Percentiles rank a stretch among this genome's conserved stretches.
These are phyloP conservation scores for Danio aesculapii DNA, from an alignment of 2,797 vertebrate genomes.

Conservation along the genomic window DNA sequence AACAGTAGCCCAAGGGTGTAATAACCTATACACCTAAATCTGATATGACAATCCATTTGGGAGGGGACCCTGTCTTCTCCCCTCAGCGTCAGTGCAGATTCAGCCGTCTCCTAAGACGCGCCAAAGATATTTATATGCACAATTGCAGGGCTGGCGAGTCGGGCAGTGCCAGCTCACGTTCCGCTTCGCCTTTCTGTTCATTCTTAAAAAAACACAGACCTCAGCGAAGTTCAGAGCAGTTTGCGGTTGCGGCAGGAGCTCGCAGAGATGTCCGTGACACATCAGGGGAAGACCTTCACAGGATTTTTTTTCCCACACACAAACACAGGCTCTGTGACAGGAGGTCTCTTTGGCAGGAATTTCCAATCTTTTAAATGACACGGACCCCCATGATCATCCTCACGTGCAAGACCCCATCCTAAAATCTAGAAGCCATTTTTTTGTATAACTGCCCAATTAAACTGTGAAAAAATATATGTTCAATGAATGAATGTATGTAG, in stretches of 20 bases:
- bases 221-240: constrained; percentile 69
- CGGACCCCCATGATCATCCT: not conserved
- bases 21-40: constrained; percentile 88
- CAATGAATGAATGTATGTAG: not conserved
- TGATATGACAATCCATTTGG: constrained; percentile 88
- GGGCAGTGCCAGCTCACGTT: constrained; percentile 74
- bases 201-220: constrained; percentile 77
- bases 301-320: not conserved
- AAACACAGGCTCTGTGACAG: not conserved
- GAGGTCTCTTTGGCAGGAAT: not conserved
- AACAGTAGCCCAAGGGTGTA: constrained; percentile 86
- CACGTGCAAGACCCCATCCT: not conserved
- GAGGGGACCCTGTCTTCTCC: constrained; percentile 77
- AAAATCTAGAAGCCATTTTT: not conserved
- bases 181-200: constrained; percentile 78
- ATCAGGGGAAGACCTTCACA: constrained; percentile 32
- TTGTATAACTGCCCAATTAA: not conserved
- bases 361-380: not conserved
- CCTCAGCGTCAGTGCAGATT: constrained; percentile 76
- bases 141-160: constrained; percentile 82
- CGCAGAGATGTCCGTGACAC: constrained; percentile 11
- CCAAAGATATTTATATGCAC: constrained; percentile 83
- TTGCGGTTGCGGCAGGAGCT: constrained; percentile 65
- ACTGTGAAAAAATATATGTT: not conserved
- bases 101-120: constrained; percentile 78